phyloP scores from a whole-genome alignment of 2,888 invertebrate species.

The Linnaemya vulpina region DNA sequence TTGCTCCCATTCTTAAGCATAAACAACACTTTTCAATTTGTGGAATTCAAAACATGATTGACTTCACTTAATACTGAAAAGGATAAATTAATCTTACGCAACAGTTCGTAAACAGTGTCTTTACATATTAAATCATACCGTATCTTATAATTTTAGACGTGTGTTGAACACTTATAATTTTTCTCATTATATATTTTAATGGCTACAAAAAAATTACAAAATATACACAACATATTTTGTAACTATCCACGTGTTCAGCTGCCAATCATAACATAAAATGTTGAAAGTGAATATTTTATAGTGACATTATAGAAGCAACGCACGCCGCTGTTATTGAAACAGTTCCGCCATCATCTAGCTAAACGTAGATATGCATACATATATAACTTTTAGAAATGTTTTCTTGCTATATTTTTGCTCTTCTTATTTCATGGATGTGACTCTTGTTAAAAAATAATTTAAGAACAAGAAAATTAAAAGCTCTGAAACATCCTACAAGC shows the following conservation, averaged over 20 bases:
- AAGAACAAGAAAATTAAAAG: constrained; percentile 13
- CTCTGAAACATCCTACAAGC: constrained; percentile 38
- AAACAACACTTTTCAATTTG: background rate
- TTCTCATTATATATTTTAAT: constrained; percentile 51
- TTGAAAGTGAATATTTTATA: constrained; percentile 53
- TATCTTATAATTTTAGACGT: constrained; percentile 31
- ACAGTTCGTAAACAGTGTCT: background rate
- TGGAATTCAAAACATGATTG: background rate
- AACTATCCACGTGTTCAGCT: constrained; percentile 60
- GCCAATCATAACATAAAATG: constrained; percentile 63
- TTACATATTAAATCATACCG: background rate
- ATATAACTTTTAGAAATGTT: constrained; percentile 14
- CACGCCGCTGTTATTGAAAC: constrained; percentile 44
- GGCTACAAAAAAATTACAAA: constrained; percentile 8
- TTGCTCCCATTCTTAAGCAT: no score
- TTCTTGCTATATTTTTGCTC: background rate
- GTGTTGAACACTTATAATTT: constrained; percentile 24
- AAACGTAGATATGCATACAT: constrained; percentile 12
- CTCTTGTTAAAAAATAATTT: constrained; percentile 65
- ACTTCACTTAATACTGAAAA: background rate
- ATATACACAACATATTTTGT: constrained; percentile 23
- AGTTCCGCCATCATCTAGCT: constrained; percentile 45
- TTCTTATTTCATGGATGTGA: constrained; percentile 13
- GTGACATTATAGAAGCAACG: constrained; percentile 54
- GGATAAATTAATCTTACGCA: constrained; percentile 24